Percentiles rank a stretch among this genome's conserved stretches.
These are phyloP conservation scores for Anorthoa munda DNA, from an alignment of 2,888 invertebrate genomes.

Conservation along the genomic window DNA sequence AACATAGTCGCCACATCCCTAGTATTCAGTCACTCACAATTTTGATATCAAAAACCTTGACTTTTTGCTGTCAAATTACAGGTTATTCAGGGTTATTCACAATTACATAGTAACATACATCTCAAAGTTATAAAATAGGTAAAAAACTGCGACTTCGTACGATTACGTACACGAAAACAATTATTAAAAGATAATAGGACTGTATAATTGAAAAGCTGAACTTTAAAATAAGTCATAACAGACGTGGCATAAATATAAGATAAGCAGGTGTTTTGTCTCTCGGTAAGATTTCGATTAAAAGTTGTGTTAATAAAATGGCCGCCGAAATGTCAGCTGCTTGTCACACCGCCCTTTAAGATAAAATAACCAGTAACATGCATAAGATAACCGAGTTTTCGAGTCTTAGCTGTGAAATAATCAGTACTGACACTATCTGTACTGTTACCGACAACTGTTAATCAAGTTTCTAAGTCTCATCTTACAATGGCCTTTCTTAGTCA, in stretches of 20 bases:
- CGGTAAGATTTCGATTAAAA: conserved; percentile 28
- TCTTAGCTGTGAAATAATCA: neutral
- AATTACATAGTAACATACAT: conserved; percentile 39
- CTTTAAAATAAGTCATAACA: conserved; percentile 28
- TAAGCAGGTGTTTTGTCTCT: conserved; percentile 23
- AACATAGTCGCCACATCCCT: conserved; percentile 12
- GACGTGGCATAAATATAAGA: conserved; percentile 19
- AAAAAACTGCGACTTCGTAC: conserved; percentile 40
- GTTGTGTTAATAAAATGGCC: conserved; percentile 9
- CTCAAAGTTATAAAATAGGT: conserved; percentile 27
- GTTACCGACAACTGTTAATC: neutral
- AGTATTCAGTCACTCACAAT: conserved; percentile 33
- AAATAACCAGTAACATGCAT: neutral
- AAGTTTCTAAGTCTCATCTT: too few species aligned
- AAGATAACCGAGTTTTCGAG: conserved; percentile 15
- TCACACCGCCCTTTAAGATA: conserved; percentile 12
- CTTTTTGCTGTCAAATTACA: conserved; percentile 63
- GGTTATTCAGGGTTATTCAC: conserved; percentile 37
- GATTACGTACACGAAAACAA: conserved; percentile 56
- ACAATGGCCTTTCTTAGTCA: neutral
- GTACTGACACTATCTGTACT: neutral
- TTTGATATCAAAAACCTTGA: conserved; percentile 53
- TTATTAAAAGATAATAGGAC: conserved; percentile 44
- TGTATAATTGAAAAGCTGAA: conserved; percentile 53
- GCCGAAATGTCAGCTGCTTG: conserved; percentile 26